Evolutionary conservation across 2,888 invertebrate genomes (phyloP).

Genomic region (Micoletzkya japonica): DNA sequence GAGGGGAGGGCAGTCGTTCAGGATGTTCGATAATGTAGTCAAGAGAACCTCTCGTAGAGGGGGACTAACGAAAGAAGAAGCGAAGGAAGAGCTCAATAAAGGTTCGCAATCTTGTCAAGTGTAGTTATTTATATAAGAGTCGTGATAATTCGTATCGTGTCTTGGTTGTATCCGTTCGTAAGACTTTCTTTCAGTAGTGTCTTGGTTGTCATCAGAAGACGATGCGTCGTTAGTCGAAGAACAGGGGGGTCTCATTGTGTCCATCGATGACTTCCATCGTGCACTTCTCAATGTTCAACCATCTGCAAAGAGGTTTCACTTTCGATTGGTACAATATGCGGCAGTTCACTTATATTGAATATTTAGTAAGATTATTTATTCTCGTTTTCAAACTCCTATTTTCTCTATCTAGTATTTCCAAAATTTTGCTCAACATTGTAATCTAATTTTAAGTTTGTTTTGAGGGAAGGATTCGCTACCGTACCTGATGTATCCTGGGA

Average conservation of each 20-base stretch:
- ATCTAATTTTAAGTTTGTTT: background rate
- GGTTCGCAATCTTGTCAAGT: slow-evolving; percentile 25
- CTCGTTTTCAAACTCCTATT: background rate
- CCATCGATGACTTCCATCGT: slow-evolving; percentile 53
- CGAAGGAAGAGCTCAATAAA: slow-evolving; percentile 48
- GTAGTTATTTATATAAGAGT: background rate
- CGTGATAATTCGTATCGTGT: background rate
- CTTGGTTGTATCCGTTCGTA: background rate
- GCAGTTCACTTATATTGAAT: background rate
- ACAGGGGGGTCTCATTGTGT: slow-evolving; percentile 37
- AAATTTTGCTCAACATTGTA: background rate
- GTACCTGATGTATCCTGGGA: slow-evolving; percentile 97
- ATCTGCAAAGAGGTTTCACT: slow-evolving; percentile 31
- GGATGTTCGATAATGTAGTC: slow-evolving; percentile 51
- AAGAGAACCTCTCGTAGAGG: slow-evolving; percentile 33
- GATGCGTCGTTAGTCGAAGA: slow-evolving; percentile 40
- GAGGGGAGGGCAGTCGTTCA: slow-evolving; percentile 24
- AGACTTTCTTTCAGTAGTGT: slow-evolving; percentile 40
- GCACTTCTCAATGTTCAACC: slow-evolving; percentile 43
- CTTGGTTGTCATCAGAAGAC: slow-evolving; percentile 54
- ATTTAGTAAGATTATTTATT: background rate
- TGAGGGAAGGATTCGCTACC: slow-evolving; percentile 90
- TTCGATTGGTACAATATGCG: background rate
- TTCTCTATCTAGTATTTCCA: slow-evolving; percentile 28
- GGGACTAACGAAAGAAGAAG: slow-evolving; percentile 41